Evolutionary conservation across 1,140 invertebrate species (phyloP), one percentile per base, ranked within the genome.

Genomic region (Latrodectus geometricus): DNA sequence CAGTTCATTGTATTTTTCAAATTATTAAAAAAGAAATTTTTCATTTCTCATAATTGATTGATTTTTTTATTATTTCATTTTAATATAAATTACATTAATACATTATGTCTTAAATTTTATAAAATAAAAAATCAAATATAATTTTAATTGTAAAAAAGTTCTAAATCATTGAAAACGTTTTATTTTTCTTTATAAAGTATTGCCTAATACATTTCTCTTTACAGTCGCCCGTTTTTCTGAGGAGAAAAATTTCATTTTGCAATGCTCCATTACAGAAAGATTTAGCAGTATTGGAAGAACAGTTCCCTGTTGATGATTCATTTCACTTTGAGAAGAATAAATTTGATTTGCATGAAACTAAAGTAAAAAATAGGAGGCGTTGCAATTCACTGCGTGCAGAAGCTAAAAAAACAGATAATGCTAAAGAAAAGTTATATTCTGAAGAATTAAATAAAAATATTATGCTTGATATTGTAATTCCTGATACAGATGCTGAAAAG

Each of bases 241-340:
- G 92, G 12, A 90, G 94, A 88, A 89, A 93, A 17, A 93, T 95
- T 61, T 94, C 94, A 4, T 94, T 94, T 2, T 94, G 93, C 89
- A 92, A 90, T 81, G 92, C 92, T 9, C 92, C 93, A 4, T 90
- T 88, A 49, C 92, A 93, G 89, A 92, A 93, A 78, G 89, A 91
- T 23, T 91, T 95, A 35, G 89, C 92, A 72, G 90, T 91, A 70
- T 90, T 92, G 49, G 90, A 90, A 49, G 90, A 91, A 20, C 91
- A 89, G 17, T 92, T 90, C 89, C 91, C 93, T 0, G 90, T 93
- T 20, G 90, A 91, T 85, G 73, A 65, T 23, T 15, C 15, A n/a
- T 70, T 15, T 50, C 17, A 15, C 7, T 86, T 86, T 78, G 66
- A 72, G 7, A 86, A 50, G 54, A 12, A 17, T 61, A 78, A 61